These are phyloP conservation scores for Pyrochroa serraticornis DNA, from an alignment of 2,888 invertebrate species.

Conservation along the genomic window DNA sequence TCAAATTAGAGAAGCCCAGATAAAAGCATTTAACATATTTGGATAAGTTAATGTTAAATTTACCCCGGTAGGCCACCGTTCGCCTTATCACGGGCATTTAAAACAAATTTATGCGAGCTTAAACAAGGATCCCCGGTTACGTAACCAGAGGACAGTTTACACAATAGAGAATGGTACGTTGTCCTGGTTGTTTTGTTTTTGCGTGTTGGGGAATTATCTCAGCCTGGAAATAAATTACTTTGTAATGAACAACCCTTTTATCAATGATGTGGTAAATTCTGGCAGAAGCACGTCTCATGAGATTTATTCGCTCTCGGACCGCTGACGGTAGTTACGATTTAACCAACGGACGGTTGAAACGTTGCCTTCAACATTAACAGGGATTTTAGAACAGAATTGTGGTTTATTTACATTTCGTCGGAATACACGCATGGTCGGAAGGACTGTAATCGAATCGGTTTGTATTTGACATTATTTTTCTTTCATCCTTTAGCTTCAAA, in stretches of 20 bases:
- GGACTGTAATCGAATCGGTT: too few relatives aligned
- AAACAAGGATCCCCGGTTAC: conserved; percentile 30
- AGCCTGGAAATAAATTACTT: background rate
- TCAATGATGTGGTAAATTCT: background rate
- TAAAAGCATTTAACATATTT: conserved; percentile 32
- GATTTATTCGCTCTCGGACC: too few relatives aligned
- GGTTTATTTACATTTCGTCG: too few relatives aligned
- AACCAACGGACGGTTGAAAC: too few relatives aligned
- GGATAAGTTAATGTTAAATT: conserved; percentile 32
- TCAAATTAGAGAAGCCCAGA: conserved; percentile 6
- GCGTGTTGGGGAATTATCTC: too few relatives aligned
- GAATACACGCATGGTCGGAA: too few relatives aligned
- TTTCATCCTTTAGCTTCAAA: too few relatives aligned
- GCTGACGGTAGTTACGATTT: too few relatives aligned
- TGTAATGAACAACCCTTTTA: background rate
- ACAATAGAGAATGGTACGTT: conserved; percentile 26
- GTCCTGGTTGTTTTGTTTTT: background rate
- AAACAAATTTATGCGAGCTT: conserved; percentile 39
- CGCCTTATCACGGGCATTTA: conserved; percentile 38
- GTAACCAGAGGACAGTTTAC: conserved; percentile 4
- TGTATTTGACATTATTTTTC: too few relatives aligned
- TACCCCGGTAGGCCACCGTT: conserved; percentile 30
- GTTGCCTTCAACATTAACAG: too few relatives aligned
- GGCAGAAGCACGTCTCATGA: too few relatives aligned
- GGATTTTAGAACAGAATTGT: too few relatives aligned